phyloP scores from a whole-genome alignment of 2,113 vertebrate genomes.

The Paramisgurnus dabryanus region DNA sequence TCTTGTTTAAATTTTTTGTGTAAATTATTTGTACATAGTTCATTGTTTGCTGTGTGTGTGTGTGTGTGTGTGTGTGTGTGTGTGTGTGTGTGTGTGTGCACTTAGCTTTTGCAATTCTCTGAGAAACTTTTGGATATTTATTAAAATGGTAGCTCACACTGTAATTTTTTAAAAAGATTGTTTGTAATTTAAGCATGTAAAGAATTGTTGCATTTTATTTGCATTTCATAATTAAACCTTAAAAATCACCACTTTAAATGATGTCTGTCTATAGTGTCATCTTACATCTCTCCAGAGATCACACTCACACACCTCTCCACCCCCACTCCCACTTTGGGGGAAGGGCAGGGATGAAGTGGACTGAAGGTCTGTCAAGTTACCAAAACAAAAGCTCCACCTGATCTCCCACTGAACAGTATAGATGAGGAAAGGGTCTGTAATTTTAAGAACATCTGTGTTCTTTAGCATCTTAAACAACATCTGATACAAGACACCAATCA shows the following conservation, averaged over 20 bases:
- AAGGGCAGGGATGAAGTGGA: constrained; percentile 21
- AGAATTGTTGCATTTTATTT: constrained; percentile 48
- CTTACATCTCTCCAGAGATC: constrained; percentile 15
- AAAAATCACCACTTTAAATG: constrained; percentile 42
- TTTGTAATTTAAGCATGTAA: constrained; percentile 29
- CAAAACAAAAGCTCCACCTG: constrained; percentile 74
- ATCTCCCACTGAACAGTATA: constrained; percentile 62
- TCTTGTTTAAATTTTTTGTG: constrained; percentile 28
- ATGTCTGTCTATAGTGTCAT: constrained; percentile 44
- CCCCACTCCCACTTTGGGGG: constrained; percentile 21
- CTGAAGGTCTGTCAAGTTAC: constrained; percentile 48
- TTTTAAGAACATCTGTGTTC: constrained; percentile 76
- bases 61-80: constrained; percentile 61
- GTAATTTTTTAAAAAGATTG: constrained; percentile 56
- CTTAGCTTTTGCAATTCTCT: constrained; percentile 63
- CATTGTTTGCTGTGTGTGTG: constrained; percentile 57
- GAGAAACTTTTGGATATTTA: constrained; percentile 70
- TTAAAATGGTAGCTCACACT: constrained; percentile 69
- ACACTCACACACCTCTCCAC: background rate
- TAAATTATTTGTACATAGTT: constrained; percentile 67
- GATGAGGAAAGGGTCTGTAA: constrained; percentile 60
- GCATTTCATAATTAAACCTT: constrained; percentile 51
- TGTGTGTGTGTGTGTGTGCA: constrained; percentile 66
- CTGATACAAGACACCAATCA: constrained; percentile 49
- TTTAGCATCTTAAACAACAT: constrained; percentile 68